Evolutionary conservation across 2,113 vertebrate species (phyloP), one percentile per base, ranked within the genome.

Genomic region (Etheostoma cragini): DNA sequence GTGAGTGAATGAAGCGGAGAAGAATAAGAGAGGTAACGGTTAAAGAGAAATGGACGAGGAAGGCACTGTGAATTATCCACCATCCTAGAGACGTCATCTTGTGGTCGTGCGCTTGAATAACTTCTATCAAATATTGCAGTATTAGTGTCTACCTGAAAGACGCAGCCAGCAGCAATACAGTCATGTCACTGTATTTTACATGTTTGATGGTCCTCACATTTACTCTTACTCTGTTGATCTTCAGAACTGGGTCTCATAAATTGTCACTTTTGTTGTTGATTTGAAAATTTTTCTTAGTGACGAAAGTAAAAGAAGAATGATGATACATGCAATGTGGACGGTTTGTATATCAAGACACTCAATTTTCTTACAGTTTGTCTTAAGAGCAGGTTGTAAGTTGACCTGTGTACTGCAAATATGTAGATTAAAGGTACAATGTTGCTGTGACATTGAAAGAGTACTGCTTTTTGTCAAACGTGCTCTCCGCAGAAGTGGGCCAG

Each of bases 351-450:
- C 22, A 46, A 72, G 47, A 63, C 71, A 65, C 54, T 79, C 15
- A 56, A 35, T 60, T 38, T 77, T 78, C 82, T 68, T 54, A 47
- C 46, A 11, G 64, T 56, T 30, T 82, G 75, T 62, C 45, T 80
- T 24, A 45, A 64, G n/a, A 73, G 50, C 19, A 70, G 73, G 57
- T 76, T 67, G 42, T 61, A 76, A 60, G 42, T 71, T 30, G 10
- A 77, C 56, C 38, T 38, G 17, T 70, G 35, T 69, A 64, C 54
- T 85, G 53, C 12, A 6, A 42, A 82, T 56, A 63, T 73, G 63
- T 83, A 82, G 49, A 79, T 76, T 84, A 69, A 91, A 83, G 87
- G 85, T 89, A 90, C 87, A 72, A 8, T 76, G 45, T 82, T 76
- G 33, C 81, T 76, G 52, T 61, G 12, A 69, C 52, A 38, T 63